phyloP scores from a whole-genome alignment of 2,113 vertebrate genomes.

The Halcyon malimbica region DNA sequence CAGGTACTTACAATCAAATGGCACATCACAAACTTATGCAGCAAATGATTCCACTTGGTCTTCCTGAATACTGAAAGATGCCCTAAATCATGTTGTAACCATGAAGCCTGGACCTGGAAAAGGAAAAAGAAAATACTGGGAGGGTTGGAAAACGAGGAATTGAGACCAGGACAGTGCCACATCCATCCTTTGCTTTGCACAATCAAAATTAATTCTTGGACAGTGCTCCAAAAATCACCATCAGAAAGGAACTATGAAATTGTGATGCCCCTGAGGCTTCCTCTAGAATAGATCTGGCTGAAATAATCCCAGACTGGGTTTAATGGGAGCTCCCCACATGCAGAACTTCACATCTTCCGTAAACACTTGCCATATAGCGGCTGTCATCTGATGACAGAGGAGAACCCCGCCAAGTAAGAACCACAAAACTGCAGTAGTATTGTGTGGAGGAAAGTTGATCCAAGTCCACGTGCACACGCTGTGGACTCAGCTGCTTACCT shows the following conservation, averaged over 20 bases:
- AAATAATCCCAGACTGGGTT: neutral
- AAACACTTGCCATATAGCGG: neutral
- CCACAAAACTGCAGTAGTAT: neutral
- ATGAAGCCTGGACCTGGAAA: conserved; percentile 68
- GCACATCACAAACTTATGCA: conserved; percentile 73
- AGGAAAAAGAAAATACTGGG: neutral
- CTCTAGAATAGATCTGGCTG: neutral
- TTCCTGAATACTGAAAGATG: conserved; percentile 75
- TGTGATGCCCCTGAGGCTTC: neutral
- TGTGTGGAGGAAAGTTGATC: neutral
- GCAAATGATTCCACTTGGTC: conserved; percentile 73
- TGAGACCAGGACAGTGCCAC: neutral
- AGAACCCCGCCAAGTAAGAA: neutral
- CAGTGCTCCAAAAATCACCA: neutral
- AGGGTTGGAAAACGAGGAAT: neutral
- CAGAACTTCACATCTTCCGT: neutral
- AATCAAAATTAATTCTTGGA: neutral
- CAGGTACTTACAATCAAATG: conserved; percentile 72
- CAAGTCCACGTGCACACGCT: fast-evolving
- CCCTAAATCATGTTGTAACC: conserved; percentile 75
- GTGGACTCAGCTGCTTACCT: conserved; percentile 55
- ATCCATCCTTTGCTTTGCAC: neutral
- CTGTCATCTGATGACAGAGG: neutral
- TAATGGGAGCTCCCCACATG: neutral
- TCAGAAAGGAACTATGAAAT: neutral